Base-by-base conservation (phyloP, 1,140 invertebrate genomes). In the Drosophila hydei region DNA sequence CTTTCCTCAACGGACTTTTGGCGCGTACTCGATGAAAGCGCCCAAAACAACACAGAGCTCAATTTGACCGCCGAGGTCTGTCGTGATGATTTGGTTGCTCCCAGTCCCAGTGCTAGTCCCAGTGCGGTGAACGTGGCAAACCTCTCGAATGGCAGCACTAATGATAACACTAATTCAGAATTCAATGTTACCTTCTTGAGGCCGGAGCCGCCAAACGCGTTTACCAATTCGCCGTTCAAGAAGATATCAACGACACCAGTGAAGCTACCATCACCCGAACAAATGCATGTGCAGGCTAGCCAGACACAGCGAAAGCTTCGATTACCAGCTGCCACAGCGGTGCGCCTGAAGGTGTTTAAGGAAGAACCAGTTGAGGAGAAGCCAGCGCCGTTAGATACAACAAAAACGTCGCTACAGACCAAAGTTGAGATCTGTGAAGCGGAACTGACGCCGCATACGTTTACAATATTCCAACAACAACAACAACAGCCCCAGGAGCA, bases 1-100 rank as follows among this genome's bases (percentile, higher is more conserved):
- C 70, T 91, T 4, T 91, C 90, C 7, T 90, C 90, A 0, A 87
- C 90, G 5, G 90, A 91, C 56, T 91, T 91, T 72, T 91, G 90
- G 90, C 76, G 84, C 19, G 90, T 89, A 1, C 69, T 91, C 11
- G 90, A 91, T 40, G 90, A 91, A 43, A 91, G 84, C 42, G 90
- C 90, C 0, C 90, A 90, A 14, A 90, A 88, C 54, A 88, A 77
- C 36, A 78, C 89, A 1, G 81, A 91, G 40, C 50, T 91, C 4
- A 83, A 88, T 43, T 56, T 90, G 11, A 59, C 83, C 4, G 61
- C 63, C 23, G 81, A 85, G 21, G 67, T 85, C 4, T 62, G 65
- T 9, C 73, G 74, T 7, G 79, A 81, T 40, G 79, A 83, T 6
- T 43, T 81, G 54, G 9, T 51, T 18, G 47, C 62, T 3, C 11